Evolutionary conservation across 2,888 invertebrate genomes (phyloP), one percentile per base, ranked within the genome.

Genomic region (Tortrix viridana): DNA sequence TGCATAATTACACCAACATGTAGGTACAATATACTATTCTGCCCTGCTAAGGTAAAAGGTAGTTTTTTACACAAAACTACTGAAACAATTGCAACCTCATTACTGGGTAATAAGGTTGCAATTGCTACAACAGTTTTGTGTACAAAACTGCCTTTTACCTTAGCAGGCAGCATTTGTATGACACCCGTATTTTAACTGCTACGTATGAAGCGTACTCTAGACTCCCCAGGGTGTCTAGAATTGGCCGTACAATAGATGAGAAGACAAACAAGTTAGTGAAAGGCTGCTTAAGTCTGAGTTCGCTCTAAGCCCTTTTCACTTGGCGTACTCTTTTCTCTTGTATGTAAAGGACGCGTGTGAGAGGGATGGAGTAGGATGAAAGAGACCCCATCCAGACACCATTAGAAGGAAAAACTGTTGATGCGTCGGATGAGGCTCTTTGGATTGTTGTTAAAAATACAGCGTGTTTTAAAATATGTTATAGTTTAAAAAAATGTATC

Each of bases 191-290:
- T 38, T 38, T 9, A 38, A 38, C n/a, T 3, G 41, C 16, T 52
- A 46, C 32, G 52, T 50, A 59, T 6, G 52, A 46, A 41, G 53
- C 12, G 32, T n/a, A n/a, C n/a, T n/a, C n/a, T n/a, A n/a, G n/a
- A n/a, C n/a, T n/a, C n/a, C n/a, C n/a, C 54, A 54, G 18, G 60
- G 18, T 22, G 60, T 53, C 52, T 20, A 41, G 53, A 63, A 63
- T 63, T 58, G 53, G 58, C 63, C 16, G 22, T 38, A 58, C 63
- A 58, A 63, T 53, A 47, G 53, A 20, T 23, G 12, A 26, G 47
- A 58, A 58, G 58, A 57, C 58, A 58, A 63, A 58, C 63, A 61
- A 56, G 62, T 62, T 62, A 46, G 53, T 52, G 57, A 47, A 53
- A 53, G 61, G 56, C 52, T 57, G 56, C 62, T 62, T 50, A 52